These are phyloP conservation scores for Lypha dubia DNA, from an alignment of 2,888 invertebrate species.

Conservation along the genomic window DNA sequence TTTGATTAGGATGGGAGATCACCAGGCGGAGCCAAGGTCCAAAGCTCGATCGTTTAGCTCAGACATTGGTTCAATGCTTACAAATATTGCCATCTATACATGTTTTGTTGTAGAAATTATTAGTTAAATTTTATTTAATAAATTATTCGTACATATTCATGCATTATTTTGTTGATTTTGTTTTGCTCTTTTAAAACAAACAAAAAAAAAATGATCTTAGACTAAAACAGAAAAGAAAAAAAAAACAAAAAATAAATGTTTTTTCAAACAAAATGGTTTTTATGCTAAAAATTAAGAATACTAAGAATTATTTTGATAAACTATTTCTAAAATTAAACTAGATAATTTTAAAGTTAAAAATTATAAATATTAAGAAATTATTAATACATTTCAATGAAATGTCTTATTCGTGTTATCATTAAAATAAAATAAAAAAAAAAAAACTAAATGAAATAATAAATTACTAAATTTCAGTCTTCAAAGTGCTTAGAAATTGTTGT, in stretches of 20 bases:
- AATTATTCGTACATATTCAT: conserved; percentile 25
- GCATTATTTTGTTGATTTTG: not conserved
- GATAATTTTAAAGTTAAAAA: too few species aligned
- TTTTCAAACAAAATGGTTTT: not conserved
- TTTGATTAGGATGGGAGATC: too few species aligned
- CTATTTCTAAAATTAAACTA: not conserved
- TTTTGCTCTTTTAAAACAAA: not conserved
- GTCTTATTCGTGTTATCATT: conserved; percentile 22
- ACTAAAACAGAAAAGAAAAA: too few species aligned
- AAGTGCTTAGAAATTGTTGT: conserved; percentile 69
- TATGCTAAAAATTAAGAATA: conserved; percentile 40
- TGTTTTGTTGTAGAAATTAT: not conserved
- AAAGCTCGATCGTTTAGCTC: too few species aligned
- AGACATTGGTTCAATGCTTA: too few species aligned
- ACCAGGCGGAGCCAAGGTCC: too few species aligned
- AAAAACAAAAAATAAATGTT: not conserved
- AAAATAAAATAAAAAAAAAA: conserved; percentile 30
- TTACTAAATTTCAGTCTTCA: conserved; percentile 72
- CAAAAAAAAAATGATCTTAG: not conserved
- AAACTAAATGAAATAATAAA: conserved; percentile 63
- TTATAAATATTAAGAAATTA: conserved; percentile 33
- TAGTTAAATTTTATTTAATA: conserved; percentile 18
- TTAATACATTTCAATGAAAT: conserved; percentile 16
- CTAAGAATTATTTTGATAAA: conserved; percentile 37
- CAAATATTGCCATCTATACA: too few species aligned